phyloP scores from a whole-genome alignment of 2,113 vertebrate species.

The Callocephalon fimbriatum region DNA sequence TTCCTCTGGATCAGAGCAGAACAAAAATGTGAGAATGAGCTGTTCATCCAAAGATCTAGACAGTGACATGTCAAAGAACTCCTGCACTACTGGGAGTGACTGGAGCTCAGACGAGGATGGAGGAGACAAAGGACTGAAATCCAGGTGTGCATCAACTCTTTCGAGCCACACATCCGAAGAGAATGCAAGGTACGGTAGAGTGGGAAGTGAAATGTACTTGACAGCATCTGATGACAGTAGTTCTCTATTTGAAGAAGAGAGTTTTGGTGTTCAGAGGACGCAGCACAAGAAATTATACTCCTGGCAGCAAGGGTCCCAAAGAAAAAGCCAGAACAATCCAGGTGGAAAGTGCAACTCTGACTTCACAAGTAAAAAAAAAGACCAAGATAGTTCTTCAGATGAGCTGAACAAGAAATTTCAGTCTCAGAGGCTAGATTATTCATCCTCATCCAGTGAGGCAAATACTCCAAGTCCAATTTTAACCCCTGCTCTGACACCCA shows the following conservation, averaged over 20 bases:
- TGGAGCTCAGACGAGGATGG: conserved; percentile 84
- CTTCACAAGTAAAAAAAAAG: conserved; percentile 72
- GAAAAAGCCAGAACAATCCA: conserved; percentile 68
- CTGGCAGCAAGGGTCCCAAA: conserved; percentile 77
- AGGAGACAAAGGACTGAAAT: conserved; percentile 63
- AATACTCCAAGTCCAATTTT: conserved; percentile 81
- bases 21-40: conserved; percentile 45
- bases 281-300: conserved; percentile 77
- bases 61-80: conserved; percentile 66
- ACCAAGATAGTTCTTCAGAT: conserved; percentile 83
- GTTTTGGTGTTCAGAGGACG: conserved; percentile 72
- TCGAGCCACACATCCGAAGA: conserved; percentile 84
- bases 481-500: conserved; percentile 73
- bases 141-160: conserved; percentile 76
- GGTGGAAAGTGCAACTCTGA: conserved; percentile 65
- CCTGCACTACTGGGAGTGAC: conserved; percentile 73
- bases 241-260: conserved; percentile 91
- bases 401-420: conserved; percentile 92
- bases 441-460: conserved; percentile 86
- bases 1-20: conserved; percentile 55
- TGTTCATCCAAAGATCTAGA: conserved; percentile 60
- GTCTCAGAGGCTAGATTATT: conserved; percentile 88
- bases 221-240: conserved; percentile 94
- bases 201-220: conserved; percentile 87
- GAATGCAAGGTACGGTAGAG: conserved; percentile 74